phyloP scores from a whole-genome alignment of 2,113 vertebrate genomes.

The Cochlearius cochlearius region DNA sequence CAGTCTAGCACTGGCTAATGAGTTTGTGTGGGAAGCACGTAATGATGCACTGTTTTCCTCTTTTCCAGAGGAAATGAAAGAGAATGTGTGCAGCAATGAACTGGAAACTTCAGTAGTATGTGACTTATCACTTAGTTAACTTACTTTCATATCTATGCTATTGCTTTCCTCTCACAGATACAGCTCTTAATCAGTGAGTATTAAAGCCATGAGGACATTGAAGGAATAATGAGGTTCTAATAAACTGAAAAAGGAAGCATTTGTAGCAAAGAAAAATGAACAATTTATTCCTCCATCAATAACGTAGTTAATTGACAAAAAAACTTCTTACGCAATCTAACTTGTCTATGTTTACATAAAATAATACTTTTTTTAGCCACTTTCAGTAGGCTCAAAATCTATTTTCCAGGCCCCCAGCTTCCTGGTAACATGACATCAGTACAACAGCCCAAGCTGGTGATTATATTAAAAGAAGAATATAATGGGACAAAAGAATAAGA shows the following conservation, averaged over 20 bases:
- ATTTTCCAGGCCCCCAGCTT: slow-evolving; percentile 33
- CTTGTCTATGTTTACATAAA: slow-evolving; percentile 25
- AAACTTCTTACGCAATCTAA: neutral
- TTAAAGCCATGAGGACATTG: neutral
- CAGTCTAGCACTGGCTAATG: neutral
- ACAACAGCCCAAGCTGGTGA: slow-evolving; percentile 41
- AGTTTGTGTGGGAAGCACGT: neutral
- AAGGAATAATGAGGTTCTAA: neutral
- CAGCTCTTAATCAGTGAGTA: neutral
- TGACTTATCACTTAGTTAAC: neutral
- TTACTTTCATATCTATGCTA: neutral
- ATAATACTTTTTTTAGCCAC: slow-evolving; percentile 13
- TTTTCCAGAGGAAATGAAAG: neutral
- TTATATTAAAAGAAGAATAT: slow-evolving; percentile 60
- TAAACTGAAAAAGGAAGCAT: neutral
- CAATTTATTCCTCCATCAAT: neutral
- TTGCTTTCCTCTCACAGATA: neutral
- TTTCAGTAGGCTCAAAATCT: slow-evolving; percentile 5
- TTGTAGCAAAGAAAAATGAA: neutral
- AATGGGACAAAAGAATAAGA: slow-evolving; percentile 47
- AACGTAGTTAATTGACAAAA: slow-evolving; percentile 9
- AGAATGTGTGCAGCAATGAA: neutral
- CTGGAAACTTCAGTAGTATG: neutral
- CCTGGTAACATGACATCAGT: slow-evolving; percentile 60
- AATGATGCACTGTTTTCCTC: neutral